A percentile compares a stretch with the other conserved stretches of the same genome.
phyloP scores from a whole-genome alignment of 1,140 invertebrate genomes.

The Bombus consobrinus region DNA sequence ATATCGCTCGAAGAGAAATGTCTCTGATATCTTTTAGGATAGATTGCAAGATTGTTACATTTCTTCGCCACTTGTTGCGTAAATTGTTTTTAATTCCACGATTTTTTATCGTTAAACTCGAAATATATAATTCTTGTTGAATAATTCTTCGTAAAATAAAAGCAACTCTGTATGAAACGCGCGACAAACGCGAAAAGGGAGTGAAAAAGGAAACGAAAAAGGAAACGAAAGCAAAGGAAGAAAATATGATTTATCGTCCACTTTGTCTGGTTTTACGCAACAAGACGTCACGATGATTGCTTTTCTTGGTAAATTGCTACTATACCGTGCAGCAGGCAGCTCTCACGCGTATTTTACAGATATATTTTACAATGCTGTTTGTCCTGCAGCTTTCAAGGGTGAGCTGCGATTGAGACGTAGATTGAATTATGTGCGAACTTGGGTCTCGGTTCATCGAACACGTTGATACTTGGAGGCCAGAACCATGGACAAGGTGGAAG shows the following conservation, averaged over 20 bases:
- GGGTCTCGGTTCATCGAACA: slow-evolving; percentile 5
- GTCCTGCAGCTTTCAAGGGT: not conserved
- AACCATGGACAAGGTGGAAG: not conserved
- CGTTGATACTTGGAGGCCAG: not conserved
- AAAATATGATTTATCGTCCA: slow-evolving; percentile 4
- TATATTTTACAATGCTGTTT: slow-evolving; percentile 10
- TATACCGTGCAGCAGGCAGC: not conserved
- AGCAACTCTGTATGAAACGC: too few relatives aligned
- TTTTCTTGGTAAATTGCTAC: slow-evolving; percentile 18
- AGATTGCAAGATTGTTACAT: too few relatives aligned
- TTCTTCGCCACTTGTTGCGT: too few relatives aligned
- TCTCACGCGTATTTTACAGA: slow-evolving; percentile 11
- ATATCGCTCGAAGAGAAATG: too few relatives aligned
- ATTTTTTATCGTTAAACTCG: too few relatives aligned
- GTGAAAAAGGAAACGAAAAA: not conserved
- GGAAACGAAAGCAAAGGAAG: not conserved
- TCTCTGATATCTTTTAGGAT: too few relatives aligned
- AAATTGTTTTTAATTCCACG: too few relatives aligned
- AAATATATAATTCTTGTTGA: too few relatives aligned
- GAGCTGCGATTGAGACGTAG: slow-evolving; percentile 1
- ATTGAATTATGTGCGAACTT: slow-evolving; percentile 22
- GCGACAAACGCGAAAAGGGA: not conserved
- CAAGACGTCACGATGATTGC: slow-evolving; percentile 13
- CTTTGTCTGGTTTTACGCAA: slow-evolving; percentile 11
- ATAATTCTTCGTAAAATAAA: too few relatives aligned